Percentiles rank a stretch among this genome's conserved stretches.
phyloP scores from a whole-genome alignment of 2,113 vertebrate genomes.

The Callithrix jacchus region DNA sequence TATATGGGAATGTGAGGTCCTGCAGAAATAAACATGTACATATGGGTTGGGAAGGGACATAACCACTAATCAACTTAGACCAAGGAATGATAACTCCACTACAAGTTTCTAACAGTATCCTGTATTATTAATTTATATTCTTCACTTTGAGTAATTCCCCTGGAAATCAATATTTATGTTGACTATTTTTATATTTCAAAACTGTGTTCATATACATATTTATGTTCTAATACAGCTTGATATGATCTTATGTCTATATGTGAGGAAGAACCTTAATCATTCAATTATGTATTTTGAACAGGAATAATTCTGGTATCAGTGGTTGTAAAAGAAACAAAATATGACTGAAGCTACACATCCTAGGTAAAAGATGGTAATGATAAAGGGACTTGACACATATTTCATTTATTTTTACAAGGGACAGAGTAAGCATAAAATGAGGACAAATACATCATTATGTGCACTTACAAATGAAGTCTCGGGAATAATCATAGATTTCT shows the following conservation, averaged over 20 bases:
- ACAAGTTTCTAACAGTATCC: not conserved
- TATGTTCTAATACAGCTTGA: not conserved
- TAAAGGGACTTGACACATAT: not conserved
- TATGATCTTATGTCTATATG: not conserved
- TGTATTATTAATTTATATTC: not conserved
- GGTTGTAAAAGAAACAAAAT: not conserved
- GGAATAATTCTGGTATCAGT: not conserved
- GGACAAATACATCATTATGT: not conserved
- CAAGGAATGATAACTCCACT: too few relatives aligned
- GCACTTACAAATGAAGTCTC: not conserved
- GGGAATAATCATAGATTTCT: not conserved
- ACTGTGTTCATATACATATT: not conserved
- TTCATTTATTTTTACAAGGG: not conserved
- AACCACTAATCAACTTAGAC: not conserved
- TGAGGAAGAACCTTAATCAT: not conserved
- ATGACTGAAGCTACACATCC: not conserved
- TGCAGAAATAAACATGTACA: not conserved
- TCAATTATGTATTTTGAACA: not conserved
- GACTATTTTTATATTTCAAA: not conserved
- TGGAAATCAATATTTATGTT: not conserved
- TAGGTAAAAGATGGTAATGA: not conserved
- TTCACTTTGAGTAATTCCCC: not conserved
- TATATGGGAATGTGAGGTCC: rapidly evolving
- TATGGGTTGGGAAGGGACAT: not conserved
- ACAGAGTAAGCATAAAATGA: not conserved